phyloP scores from a whole-genome alignment of 2,113 vertebrate genomes.

The Machaerirhynchus nigripectus region DNA sequence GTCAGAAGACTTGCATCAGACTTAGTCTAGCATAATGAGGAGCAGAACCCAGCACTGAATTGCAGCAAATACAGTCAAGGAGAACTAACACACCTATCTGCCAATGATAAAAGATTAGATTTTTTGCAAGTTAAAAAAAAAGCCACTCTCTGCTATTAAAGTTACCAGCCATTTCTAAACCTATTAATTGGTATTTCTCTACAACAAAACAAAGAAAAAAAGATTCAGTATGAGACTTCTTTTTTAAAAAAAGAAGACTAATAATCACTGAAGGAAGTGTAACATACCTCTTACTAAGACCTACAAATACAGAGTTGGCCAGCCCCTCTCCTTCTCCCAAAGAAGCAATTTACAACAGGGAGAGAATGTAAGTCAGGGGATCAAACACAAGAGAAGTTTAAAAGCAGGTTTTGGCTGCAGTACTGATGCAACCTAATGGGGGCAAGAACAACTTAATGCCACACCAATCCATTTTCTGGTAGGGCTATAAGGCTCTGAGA shows the following conservation, averaged over 20 bases:
- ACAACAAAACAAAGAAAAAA: neutral
- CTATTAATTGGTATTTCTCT: neutral
- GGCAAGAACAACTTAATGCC: constrained; percentile 35
- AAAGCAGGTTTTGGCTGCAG: constrained; percentile 32
- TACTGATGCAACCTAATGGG: constrained; percentile 34
- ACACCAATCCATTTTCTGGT: constrained; percentile 42
- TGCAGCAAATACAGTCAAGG: neutral
- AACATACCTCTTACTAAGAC: neutral
- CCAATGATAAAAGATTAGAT: neutral
- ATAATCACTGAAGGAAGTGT: neutral
- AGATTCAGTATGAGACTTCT: neutral
- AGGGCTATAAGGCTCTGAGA: neutral
- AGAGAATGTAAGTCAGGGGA: constrained; percentile 22
- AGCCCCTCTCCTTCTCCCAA: neutral
- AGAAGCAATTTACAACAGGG: constrained; percentile 12
- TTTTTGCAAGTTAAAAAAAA: neutral
- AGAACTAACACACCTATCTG: neutral
- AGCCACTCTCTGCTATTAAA: neutral
- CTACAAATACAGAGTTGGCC: neutral
- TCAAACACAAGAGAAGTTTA: constrained; percentile 30
- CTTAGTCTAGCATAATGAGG: neutral
- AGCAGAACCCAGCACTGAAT: neutral
- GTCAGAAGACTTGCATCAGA: neutral
- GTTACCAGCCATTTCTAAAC: neutral
- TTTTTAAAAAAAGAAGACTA: neutral